Evolutionary conservation across 2,113 vertebrate genomes (phyloP).

Genomic region (Cacatua alba): DNA sequence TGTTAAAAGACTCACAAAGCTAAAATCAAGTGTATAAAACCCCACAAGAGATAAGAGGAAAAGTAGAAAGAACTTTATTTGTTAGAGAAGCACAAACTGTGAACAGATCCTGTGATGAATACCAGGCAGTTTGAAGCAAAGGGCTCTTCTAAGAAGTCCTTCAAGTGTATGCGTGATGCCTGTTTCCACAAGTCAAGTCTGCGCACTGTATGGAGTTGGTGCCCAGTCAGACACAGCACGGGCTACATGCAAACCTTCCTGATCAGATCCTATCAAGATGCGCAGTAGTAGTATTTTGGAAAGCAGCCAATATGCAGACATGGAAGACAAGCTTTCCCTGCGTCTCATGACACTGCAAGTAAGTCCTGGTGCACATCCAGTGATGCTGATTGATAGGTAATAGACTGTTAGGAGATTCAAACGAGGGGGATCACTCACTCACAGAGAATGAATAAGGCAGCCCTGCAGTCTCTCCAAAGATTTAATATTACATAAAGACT

Average conservation of each 20-base stretch:
- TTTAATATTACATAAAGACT: not conserved
- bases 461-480: not conserved
- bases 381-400: not conserved
- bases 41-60: not conserved
- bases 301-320: not conserved
- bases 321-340: not conserved
- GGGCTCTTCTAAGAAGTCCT: not conserved
- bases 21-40: not conserved
- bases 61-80: not conserved
- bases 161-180: not conserved
- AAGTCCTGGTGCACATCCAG: not conserved
- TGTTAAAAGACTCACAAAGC: not conserved
- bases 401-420: rapidly evolving
- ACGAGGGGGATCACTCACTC: not conserved
- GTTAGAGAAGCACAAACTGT: not conserved
- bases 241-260: not conserved
- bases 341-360: not conserved
- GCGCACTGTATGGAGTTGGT: not conserved
- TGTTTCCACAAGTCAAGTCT: not conserved
- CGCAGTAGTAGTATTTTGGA: not conserved
- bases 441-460: not conserved
- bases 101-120: not conserved
- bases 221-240: not conserved
- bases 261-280: rapidly evolving
- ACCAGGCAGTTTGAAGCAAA: not conserved